Evolutionary conservation across 2,888 invertebrate species (phyloP), one percentile per base, ranked within the genome.

Genomic region (Mythimna vitellina): DNA sequence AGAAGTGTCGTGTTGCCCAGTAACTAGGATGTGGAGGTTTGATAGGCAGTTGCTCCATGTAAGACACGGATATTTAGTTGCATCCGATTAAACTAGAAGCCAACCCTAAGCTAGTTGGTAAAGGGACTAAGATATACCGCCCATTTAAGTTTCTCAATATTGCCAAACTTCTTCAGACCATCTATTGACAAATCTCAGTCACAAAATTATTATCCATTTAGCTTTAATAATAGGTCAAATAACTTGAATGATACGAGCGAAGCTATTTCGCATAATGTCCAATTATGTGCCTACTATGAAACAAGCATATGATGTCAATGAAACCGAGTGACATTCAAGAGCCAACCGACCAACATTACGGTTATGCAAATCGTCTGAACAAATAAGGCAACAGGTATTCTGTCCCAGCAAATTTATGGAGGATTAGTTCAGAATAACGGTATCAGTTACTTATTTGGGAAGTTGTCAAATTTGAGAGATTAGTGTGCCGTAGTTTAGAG

Each of bases 361-460:
- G 71, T 78, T 78, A 78, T 81, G 69, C 70, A 71, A 81, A 80
- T 71, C n/a, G n/a, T 69, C 46, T n/a, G 25, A 29, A 51, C 76
- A 70, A 67, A 76, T 67, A 70, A 46, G 72, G 72, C 46, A 35
- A 20, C 10, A 42, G 20, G 75, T 69, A 60, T 65, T 63, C 53
- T 35, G 63, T 57, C 60, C 49, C 29, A 5, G 29, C 10, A 64
- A 57, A 80, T 61, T 76, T 69, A 70, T 72, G 56, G 63, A 57
- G 29, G 57, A 60, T 35, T 22, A 42, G 1, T 9, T 46, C 17
- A 17, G 61, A 61, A 66, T 76, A 76, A 29, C 71, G 71, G 71
- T 66, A 60, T 72, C 14, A 58, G 14, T 53, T 76, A 66, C 54
- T 56, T 25, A 54, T 61, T 29, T 66, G 29, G 22, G 35, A 14